phyloP scores from a whole-genome alignment of 2,888 invertebrate species.

The Drosophila pullipes region DNA sequence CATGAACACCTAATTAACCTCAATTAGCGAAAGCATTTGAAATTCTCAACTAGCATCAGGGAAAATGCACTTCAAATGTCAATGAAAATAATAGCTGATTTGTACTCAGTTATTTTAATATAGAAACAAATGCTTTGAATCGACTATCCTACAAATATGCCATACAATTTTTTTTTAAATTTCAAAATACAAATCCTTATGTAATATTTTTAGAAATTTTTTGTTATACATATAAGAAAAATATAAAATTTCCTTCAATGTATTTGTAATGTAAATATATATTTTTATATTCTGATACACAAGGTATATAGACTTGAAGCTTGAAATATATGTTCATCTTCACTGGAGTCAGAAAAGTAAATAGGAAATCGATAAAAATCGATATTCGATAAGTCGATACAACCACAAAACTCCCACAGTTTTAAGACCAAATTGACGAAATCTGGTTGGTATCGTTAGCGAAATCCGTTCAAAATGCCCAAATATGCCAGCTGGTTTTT shows the following conservation, averaged over 20 bases:
- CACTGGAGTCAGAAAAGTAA: too few species aligned
- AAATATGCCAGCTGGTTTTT: neutral
- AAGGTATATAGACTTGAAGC: too few species aligned
- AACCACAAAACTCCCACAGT: neutral
- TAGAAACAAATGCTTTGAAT: neutral
- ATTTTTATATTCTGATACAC: neutral
- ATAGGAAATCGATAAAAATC: neutral
- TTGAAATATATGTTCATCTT: too few species aligned
- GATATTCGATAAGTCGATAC: neutral
- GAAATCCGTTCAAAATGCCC: neutral
- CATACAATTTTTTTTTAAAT: neutral
- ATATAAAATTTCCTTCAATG: neutral
- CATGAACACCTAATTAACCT: conserved; percentile 3
- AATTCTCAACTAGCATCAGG: neutral
- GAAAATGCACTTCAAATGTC: conserved; percentile 4
- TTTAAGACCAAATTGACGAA: neutral
- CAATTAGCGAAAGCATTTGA: conserved; percentile 1
- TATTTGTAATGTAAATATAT: neutral
- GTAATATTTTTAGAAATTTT: neutral
- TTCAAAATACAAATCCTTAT: neutral
- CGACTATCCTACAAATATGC: neutral
- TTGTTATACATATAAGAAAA: neutral
- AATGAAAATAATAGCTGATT: neutral
- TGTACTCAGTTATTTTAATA: neutral
- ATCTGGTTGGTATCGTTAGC: neutral